Base-by-base conservation (phyloP, 1,140 invertebrate species). In the Babylonia areolata region DNA sequence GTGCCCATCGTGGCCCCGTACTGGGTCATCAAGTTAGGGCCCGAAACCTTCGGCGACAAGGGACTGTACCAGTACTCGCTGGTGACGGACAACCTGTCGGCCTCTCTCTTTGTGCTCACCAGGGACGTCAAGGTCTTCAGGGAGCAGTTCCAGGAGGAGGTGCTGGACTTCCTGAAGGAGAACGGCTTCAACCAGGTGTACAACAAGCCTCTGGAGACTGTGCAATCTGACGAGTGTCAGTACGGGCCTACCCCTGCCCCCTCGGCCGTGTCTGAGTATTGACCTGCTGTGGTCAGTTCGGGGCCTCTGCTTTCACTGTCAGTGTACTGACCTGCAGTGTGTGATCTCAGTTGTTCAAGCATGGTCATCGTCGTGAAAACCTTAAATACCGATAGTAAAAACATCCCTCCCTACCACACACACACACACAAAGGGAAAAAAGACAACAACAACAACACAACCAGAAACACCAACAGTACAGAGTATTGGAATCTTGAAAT, bases 21-120 rank as follows among this genome's bases (percentile, higher is more conserved):
- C 40, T 91, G 90, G 90, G 88, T 91, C 35, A 77, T 90, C 20
- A 89, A 89, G 39, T 87, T 91, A 20, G 90, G 90, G 23, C 89
- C 89, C 0, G 81, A 71, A 0, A 89, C 86, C 23, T 91, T 79
- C 78, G 89, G 89, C 17, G 75, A 85, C 11, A 84, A 90, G 2
- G 87, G 85, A 5, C 77, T 82, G 71, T 91, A 91, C 79, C 87
- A 91, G 54, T 91, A 91, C 54, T 81, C 89, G 15, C 39, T 91
- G 28, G 90, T 91, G 12, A 88, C 85, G 20, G 90, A 91, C 81
- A 91, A 89, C 64, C 6, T 91, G 17, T 69, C 86, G 33, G 89
- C 85, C 3, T 90, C 90, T 23, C 79, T 91, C 23, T 91, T 91
- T 69, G 90, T 91, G 0, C 75, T 91, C 58, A 88, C 90, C 3